These are phyloP conservation scores for Emys orbicularis DNA, from an alignment of 2,797 vertebrate species.

Conservation along the genomic window DNA sequence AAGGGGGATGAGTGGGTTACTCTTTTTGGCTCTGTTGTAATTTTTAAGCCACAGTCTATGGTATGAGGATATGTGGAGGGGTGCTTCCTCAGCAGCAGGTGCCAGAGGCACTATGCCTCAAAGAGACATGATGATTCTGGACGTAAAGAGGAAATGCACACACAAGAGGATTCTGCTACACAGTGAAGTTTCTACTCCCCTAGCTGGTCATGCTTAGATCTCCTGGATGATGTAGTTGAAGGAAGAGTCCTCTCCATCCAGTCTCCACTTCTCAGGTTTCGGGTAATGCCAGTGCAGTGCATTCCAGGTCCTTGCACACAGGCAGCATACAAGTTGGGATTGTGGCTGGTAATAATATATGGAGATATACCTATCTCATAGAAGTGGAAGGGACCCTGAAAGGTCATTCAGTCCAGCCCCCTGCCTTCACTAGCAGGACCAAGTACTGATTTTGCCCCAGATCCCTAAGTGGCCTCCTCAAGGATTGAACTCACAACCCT, in stretches of 20 bases:
- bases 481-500: too few species aligned
- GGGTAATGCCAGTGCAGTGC: fast-evolving
- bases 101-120: background rate
- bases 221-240: background rate
- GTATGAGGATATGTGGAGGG: background rate
- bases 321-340: background rate
- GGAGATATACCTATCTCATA: too few species aligned
- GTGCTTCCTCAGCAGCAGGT: conserved; percentile 15
- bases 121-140: background rate
- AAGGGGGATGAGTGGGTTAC: conserved; percentile 28
- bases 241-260: background rate
- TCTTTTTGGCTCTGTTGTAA: background rate
- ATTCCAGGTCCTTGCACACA: background rate
- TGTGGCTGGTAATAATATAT: fast-evolving
- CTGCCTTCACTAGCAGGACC: too few species aligned
- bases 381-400: too few species aligned
- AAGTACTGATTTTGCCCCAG: too few species aligned
- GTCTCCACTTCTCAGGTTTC: background rate
- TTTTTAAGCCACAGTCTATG: background rate
- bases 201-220: background rate
- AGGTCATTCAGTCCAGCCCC: too few species aligned
- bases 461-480: too few species aligned
- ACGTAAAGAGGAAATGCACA: fast-evolving
- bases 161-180: background rate
- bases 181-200: background rate